Percentiles rank a stretch among this genome's conserved stretches.
Evolutionary conservation across 1,140 invertebrate species (phyloP).

Genomic region (Antheraea pernyi): DNA sequence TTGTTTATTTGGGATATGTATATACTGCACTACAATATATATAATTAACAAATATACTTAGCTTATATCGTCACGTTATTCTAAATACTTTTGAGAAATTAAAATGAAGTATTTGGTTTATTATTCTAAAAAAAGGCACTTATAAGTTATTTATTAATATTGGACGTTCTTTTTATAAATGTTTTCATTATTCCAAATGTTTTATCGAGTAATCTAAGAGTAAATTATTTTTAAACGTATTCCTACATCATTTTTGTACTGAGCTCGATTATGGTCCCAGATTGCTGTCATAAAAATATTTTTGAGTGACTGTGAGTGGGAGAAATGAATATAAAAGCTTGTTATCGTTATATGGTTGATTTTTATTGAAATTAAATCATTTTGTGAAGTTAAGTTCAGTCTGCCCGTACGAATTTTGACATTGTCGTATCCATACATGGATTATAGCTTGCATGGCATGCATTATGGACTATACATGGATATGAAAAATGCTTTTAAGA

Average conservation of each 20-base stretch:
- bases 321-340: too few relatives aligned
- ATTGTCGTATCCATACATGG: too few relatives aligned
- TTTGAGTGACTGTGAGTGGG: slow-evolving; percentile 8
- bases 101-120: background rate
- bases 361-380: too few relatives aligned
- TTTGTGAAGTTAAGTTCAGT: too few relatives aligned
- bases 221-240: background rate
- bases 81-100: background rate
- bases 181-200: background rate
- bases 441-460: too few relatives aligned
- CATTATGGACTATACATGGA: too few relatives aligned
- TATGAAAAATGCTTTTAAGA: too few relatives aligned
- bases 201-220: background rate
- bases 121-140: background rate
- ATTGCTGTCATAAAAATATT: slow-evolving; percentile 21
- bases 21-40: too few relatives aligned
- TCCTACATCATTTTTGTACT: slow-evolving; percentile 30
- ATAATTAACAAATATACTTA: too few relatives aligned
- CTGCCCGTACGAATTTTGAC: too few relatives aligned
- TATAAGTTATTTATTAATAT: background rate
- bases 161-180: background rate
- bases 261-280: slow-evolving; percentile 28
- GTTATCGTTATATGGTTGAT: too few relatives aligned
- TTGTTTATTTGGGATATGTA: too few relatives aligned
- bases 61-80: background rate